These are phyloP conservation scores for Calameuta pallipes DNA, from an alignment of 2,888 invertebrate genomes.

Conservation along the genomic window DNA sequence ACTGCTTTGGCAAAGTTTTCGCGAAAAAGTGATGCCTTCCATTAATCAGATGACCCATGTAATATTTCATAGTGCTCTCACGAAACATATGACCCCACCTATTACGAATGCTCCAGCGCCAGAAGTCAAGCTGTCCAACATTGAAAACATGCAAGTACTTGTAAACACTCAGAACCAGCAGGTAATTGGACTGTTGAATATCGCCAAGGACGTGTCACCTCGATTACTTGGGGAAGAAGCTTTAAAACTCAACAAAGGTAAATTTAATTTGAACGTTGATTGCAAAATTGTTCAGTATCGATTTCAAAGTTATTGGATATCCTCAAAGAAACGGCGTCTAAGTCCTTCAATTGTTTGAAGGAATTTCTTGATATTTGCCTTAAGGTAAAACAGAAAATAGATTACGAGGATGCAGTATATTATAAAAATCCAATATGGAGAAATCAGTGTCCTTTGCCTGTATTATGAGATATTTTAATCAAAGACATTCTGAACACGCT, in stretches of 20 bases:
- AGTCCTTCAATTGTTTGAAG: neutral
- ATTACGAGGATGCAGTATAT: neutral
- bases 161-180: constrained; percentile 77
- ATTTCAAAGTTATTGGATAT: neutral
- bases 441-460: neutral
- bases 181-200: constrained; percentile 72
- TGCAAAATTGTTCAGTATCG: constrained; percentile 47
- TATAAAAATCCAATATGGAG: neutral
- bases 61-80: constrained; percentile 70
- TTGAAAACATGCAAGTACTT: constrained; percentile 74
- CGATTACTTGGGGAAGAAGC: constrained; percentile 73
- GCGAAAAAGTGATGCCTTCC: neutral
- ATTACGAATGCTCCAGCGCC: constrained; percentile 64
- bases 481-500: neutral
- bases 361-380: constrained; percentile 21
- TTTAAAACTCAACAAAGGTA: constrained; percentile 70
- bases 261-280: constrained; percentile 27
- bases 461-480: neutral
- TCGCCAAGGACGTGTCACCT: constrained; percentile 72
- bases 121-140: constrained; percentile 66
- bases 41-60: neutral
- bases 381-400: neutral
- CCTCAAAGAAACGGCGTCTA: neutral
- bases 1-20: neutral
- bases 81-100: constrained; percentile 78